Conservation (phyloP, 2,113 vertebrate species). For the Aplodontia rufa region DNA sequence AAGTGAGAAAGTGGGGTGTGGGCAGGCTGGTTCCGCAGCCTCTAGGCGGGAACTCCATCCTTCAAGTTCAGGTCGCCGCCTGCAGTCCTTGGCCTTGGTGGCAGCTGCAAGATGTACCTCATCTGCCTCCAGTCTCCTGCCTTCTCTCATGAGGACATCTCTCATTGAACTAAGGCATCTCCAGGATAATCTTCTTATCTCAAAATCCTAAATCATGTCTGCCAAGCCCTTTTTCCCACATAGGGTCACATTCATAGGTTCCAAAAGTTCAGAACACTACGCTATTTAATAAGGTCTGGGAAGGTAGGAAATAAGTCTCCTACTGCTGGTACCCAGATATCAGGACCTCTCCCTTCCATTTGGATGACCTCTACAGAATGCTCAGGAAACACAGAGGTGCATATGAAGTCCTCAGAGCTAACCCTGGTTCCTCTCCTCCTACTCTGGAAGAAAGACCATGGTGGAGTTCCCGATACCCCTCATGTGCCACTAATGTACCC, state of each 20-base stretch:
- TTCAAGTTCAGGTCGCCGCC: background rate
- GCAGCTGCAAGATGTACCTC: rapidly evolving
- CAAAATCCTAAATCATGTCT: background rate
- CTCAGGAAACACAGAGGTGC: background rate
- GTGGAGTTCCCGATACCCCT: too few relatives aligned
- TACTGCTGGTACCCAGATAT: too few relatives aligned
- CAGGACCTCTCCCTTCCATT: too few relatives aligned
- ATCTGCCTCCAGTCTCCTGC: background rate
- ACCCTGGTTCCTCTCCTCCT: background rate
- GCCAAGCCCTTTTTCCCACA: background rate
- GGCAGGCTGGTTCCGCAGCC: rapidly evolving
- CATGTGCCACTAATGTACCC: rapidly evolving
- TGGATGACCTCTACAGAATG: rapidly evolving
- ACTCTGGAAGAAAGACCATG: background rate
- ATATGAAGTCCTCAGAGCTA: too few relatives aligned
- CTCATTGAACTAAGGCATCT: background rate
- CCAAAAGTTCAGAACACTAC: background rate
- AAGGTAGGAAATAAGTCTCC: background rate
- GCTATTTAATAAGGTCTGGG: background rate
- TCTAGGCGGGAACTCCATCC: too few relatives aligned
- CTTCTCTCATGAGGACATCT: background rate
- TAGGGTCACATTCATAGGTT: background rate
- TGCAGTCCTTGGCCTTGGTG: background rate
- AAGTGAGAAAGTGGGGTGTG: background rate
- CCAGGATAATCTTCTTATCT: background rate